Evolutionary conservation across 2,888 invertebrate species (phyloP).

Genomic region (Exocentrus adspersus): DNA sequence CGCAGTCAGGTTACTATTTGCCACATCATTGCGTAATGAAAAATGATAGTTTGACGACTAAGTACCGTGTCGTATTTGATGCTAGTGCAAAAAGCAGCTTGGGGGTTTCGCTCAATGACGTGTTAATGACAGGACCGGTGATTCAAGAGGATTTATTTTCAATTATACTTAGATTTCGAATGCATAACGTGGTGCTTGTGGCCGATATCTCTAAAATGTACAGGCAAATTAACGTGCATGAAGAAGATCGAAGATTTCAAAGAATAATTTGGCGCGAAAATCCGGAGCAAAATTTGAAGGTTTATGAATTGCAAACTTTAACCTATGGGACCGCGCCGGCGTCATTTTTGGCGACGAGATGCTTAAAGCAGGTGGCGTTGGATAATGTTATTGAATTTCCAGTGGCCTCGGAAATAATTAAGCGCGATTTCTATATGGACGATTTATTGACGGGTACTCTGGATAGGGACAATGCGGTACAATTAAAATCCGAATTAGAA

Average conservation of each 20-base stretch:
- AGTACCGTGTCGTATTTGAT: conserved; percentile 27
- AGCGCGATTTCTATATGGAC: conserved; percentile 18
- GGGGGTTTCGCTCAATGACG: conserved; percentile 24
- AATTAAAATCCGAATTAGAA: conserved; percentile 11
- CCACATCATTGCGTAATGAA: conserved; percentile 29
- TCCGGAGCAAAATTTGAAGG: conserved; percentile 3
- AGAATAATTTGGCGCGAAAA: conserved; percentile 18
- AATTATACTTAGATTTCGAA: conserved; percentile 26
- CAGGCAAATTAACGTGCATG: conserved; percentile 11
- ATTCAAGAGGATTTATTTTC: conserved; percentile 30
- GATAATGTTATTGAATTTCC: conserved; percentile 8
- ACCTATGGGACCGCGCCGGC: conserved; percentile 27
- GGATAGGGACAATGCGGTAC: background rate
- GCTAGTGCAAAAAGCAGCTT: conserved; percentile 7
- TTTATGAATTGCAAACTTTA: conserved; percentile 21
- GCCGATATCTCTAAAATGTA: conserved; percentile 34
- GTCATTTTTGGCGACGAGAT: conserved; percentile 20
- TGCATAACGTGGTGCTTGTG: conserved; percentile 15
- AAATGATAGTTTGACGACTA: conserved; percentile 22
- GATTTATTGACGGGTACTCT: conserved; percentile 12
- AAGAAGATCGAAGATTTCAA: conserved; percentile 12
- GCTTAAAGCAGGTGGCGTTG: conserved; percentile 12
- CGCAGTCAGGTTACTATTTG: conserved; percentile 14
- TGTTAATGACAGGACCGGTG: conserved; percentile 22
- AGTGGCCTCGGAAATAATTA: background rate